Evolutionary conservation across 2,888 invertebrate species (phyloP).

Genomic region (Nasonia oneida): DNA sequence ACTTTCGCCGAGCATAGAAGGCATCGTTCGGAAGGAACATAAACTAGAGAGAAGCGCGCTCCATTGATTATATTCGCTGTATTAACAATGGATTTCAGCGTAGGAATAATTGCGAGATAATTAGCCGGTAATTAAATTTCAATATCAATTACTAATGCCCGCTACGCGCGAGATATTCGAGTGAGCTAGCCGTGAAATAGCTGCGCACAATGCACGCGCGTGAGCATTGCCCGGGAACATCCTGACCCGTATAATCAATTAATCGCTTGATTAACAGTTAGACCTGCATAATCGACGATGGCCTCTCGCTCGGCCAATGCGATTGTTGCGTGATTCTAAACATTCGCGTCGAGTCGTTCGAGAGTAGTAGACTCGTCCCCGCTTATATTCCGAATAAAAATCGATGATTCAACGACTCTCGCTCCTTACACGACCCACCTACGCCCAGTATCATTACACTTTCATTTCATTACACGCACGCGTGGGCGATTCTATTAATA

Average conservation of each 20-base stretch:
- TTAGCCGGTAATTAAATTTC: conserved; percentile 25
- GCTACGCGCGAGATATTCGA: background rate
- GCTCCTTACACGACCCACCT: background rate
- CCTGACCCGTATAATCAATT: conserved; percentile 35
- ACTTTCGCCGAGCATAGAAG: no score
- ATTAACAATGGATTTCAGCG: background rate
- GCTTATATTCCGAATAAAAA: background rate
- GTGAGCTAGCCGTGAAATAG: background rate
- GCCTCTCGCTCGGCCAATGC: background rate
- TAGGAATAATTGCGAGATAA: background rate
- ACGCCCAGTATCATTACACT: no score
- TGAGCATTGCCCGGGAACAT: background rate
- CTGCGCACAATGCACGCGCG: background rate
- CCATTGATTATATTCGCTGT: background rate
- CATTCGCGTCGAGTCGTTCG: background rate
- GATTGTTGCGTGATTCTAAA: conserved; percentile 29
- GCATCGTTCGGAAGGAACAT: no score
- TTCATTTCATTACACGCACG: no score
- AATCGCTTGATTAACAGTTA: conserved; percentile 46
- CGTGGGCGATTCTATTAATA: no score
- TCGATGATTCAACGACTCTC: background rate
- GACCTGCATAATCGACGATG: conserved; percentile 38
- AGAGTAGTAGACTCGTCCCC: no score
- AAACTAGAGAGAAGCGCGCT: no score
- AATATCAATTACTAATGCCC: conserved; percentile 27